phyloP scores from a whole-genome alignment of 2,888 invertebrate genomes.

The Papilio gigon region DNA sequence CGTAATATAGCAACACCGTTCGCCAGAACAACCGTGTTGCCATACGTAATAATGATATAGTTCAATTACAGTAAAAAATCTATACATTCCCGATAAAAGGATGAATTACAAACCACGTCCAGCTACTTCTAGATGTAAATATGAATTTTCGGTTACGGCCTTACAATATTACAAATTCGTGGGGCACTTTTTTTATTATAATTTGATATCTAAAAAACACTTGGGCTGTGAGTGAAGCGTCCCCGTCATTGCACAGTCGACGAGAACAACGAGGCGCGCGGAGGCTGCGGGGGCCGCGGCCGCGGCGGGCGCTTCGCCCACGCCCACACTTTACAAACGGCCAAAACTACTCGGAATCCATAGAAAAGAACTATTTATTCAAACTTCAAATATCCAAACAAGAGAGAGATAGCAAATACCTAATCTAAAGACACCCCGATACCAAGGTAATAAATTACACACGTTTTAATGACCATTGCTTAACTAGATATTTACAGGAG shows the following conservation, averaged over 20 bases:
- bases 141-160: constrained; percentile 67
- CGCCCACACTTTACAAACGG: constrained; percentile 47
- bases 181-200: constrained; percentile 73
- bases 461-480: constrained; percentile 63
- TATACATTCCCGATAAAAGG: constrained; percentile 61
- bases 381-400: constrained; percentile 58
- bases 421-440: constrained; percentile 54
- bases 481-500: constrained; percentile 62
- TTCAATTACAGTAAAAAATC: constrained; percentile 57
- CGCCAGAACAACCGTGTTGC: constrained; percentile 49
- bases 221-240: constrained; percentile 52
- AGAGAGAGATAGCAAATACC: constrained; percentile 60
- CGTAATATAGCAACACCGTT: constrained; percentile 33
- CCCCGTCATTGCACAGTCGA: too few relatives aligned
- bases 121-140: constrained; percentile 73
- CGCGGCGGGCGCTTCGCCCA: constrained; percentile 52
- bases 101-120: constrained; percentile 63
- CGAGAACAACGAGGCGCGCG: too few relatives aligned
- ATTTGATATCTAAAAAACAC: constrained; percentile 51
- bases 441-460: constrained; percentile 61
- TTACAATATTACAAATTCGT: constrained; percentile 74
- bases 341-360: constrained; percentile 58
- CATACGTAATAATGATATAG: constrained; percentile 45
- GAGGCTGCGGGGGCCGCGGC: too few relatives aligned
- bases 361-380: constrained; percentile 56